A percentile compares a stretch with the other conserved stretches of the same genome.
Conservation (phyloP, 2,888 invertebrate species). For the Diarsia rubi region DNA sequence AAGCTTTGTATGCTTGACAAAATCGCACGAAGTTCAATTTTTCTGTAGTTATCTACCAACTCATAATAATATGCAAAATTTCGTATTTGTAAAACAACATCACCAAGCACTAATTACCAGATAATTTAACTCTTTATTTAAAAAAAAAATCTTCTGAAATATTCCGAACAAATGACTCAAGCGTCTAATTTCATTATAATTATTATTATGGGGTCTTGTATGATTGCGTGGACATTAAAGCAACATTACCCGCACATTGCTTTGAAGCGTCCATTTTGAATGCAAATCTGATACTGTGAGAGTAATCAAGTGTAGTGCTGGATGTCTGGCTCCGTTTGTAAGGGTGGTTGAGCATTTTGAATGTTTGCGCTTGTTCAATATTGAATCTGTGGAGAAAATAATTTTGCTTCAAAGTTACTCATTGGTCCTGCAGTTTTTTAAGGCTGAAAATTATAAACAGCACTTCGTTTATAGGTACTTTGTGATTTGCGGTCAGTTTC, state of each 20-base stretch:
- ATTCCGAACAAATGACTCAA: constrained; percentile 59
- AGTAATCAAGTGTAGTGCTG: constrained; percentile 48
- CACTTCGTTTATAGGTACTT: not conserved
- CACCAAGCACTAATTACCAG: not conserved
- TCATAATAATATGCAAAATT: not conserved
- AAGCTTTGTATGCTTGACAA: not conserved
- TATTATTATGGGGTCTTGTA: constrained; percentile 46
- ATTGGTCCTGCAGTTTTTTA: not conserved
- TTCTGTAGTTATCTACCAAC: not conserved
- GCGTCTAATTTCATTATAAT: constrained; percentile 63
- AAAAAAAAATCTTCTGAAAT: constrained; percentile 34
- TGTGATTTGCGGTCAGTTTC: not conserved
- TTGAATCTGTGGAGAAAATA: not conserved
- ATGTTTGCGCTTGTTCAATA: not conserved
- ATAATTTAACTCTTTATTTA: constrained; percentile 34
- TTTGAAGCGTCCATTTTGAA: constrained; percentile 65
- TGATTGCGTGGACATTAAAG: constrained; percentile 59
- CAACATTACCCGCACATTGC: constrained; percentile 57
- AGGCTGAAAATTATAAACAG: not conserved
- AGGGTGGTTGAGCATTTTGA: constrained; percentile 17
- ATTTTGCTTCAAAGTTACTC: not conserved
- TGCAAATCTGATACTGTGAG: constrained; percentile 67
- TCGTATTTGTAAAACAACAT: not conserved
- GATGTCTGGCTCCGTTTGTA: constrained; percentile 18
- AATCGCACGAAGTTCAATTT: not conserved